Evolutionary conservation across 2,113 vertebrate species (phyloP), one percentile per base, ranked within the genome.

Genomic region (Albula goreensis): DNA sequence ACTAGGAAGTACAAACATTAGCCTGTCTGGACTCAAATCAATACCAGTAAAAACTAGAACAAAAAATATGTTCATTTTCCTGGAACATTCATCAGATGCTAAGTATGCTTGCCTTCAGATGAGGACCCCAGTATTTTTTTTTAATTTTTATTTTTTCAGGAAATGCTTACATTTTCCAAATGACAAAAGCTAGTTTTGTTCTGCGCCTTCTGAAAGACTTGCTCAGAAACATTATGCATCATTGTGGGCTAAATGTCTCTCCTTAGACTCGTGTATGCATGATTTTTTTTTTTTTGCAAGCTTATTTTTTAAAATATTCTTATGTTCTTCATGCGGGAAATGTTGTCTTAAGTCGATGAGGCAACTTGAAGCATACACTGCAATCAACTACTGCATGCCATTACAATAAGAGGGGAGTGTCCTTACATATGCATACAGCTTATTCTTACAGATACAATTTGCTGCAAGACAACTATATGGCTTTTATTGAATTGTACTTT

Each of bases 61-160:
- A 41, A 41, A 41, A 79, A 79, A 79, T 79, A 79, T 79, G 78
- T 79, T 79, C 49, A 79, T 79, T 79, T 79, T 79, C 78, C 78
- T 17, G 41, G 49, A 79, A 19, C 78, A 50, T 79, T 79, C 78
- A 50, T 79, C 49, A 79, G 12, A 48, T 78, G 10, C 48, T 22
- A 70, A 70, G 63, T 70, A 70, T 22, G 19, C 2, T 2, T 25
- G 22, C 70, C 25, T 74, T 74, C 70, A 8, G 70, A 74, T 10
- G 31, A 74, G n/a, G 70, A 7, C 10, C n/a, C 70, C 70, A 74
- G 17, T 11, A 60, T 17, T n/a, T 70, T 1, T 41, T 41, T 41
- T n/a, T n/a, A n/a, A 41, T 41, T 41, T 41, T 1, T 41, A 1
- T 41, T 41, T n/a, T 70, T 17, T 70, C 22, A n/a, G 22, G 17